Conservation (phyloP, 2,797 vertebrate genomes). For the Kryptopterus vitreolus region DNA sequence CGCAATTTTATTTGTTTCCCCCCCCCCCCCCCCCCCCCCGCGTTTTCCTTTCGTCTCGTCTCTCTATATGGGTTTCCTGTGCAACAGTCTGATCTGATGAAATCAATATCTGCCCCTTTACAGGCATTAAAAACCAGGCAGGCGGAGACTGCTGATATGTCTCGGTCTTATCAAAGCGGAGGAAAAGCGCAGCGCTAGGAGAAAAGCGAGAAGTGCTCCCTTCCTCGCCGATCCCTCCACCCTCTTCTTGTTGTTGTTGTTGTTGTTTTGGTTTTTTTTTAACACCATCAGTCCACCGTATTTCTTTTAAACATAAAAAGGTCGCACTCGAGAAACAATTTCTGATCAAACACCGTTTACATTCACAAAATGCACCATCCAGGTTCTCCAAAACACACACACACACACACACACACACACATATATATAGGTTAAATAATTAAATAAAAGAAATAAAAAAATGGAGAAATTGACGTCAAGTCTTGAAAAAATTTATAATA, state of each 20-base stretch:
- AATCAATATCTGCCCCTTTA: constrained; percentile 68
- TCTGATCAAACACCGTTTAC: too few species aligned
- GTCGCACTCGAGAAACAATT: too few species aligned
- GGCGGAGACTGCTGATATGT: constrained; percentile 51
- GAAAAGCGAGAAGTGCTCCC: constrained; percentile 49
- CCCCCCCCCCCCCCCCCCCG: too few species aligned
- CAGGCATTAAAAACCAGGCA: constrained; percentile 58
- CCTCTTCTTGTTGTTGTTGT: too few species aligned
- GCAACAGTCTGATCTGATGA: constrained; percentile 68
- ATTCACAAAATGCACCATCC: too few species aligned
- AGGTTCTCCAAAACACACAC: too few species aligned
- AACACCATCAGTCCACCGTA: constrained; percentile 4
- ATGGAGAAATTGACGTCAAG: too few species aligned
- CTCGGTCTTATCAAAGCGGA: constrained; percentile 51
- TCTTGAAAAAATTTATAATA: too few species aligned
- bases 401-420: too few species aligned
- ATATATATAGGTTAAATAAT: too few species aligned
- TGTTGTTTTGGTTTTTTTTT: constrained; percentile 24
- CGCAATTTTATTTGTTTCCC: background rate
- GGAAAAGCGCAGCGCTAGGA: constrained; percentile 24
- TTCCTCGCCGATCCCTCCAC: background rate
- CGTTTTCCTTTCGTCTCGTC: background rate
- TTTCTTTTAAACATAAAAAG: background rate
- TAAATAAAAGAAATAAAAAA: too few species aligned
- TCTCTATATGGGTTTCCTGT: constrained; percentile 58